phyloP scores from a whole-genome alignment of 2,113 vertebrate species.

The Microtus oregoni region DNA sequence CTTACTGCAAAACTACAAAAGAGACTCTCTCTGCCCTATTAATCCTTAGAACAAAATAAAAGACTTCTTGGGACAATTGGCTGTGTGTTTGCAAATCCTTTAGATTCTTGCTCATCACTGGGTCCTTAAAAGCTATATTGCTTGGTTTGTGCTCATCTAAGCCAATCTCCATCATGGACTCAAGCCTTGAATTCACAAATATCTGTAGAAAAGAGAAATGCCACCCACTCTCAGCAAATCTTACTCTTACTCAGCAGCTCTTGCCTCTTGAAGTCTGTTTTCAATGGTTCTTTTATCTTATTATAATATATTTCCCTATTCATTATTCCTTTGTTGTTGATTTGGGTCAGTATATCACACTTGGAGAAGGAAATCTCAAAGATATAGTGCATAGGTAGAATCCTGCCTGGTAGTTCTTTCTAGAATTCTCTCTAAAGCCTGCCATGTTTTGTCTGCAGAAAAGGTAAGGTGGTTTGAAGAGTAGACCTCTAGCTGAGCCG shows the following conservation, averaged over 20 bases:
- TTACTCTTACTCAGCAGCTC: no score
- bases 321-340: not conserved
- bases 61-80: not conserved
- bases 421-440: not conserved
- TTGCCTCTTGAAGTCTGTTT: not conserved
- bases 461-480: not conserved
- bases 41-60: not conserved
- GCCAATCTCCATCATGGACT: not conserved
- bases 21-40: not conserved
- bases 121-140: not conserved
- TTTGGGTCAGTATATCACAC: not conserved
- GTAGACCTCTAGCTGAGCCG: not conserved
- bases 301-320: not conserved
- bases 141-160: not conserved
- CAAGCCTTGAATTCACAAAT: not conserved
- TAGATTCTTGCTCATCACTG: not conserved
- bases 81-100: not conserved
- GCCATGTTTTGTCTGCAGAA: not conserved
- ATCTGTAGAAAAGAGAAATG: not conserved
- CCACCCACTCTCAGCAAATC: not conserved
- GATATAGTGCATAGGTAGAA: not conserved
- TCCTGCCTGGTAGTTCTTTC: not conserved
- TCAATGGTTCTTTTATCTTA: not conserved
- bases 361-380: conserved; percentile 10
- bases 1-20: not conserved